Evolutionary conservation across 53 echinoderm and acorn worm species (phyloP).

Genomic region (Paracentrotus lividus): DNA sequence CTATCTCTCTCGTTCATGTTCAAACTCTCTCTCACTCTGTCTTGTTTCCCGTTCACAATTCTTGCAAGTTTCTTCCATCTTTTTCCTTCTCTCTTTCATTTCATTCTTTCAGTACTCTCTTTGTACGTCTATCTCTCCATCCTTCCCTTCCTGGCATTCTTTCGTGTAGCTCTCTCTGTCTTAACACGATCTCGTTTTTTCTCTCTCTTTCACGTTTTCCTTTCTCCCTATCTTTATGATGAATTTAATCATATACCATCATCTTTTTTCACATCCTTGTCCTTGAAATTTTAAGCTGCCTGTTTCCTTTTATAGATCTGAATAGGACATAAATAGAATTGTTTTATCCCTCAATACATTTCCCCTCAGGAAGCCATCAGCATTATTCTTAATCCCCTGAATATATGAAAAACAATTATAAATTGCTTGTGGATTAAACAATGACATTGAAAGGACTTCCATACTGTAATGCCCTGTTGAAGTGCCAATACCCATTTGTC

Average conservation of each 20-base stretch:
- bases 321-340: neutral
- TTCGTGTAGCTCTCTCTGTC: too few species aligned
- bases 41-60: neutral
- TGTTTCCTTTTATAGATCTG: conserved; percentile 35
- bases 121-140: neutral
- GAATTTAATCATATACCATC: too few species aligned
- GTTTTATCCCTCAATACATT: neutral
- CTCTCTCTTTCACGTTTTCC: too few species aligned
- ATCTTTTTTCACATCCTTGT: neutral
- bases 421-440: neutral
- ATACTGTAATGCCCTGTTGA: neutral
- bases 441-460: conserved; percentile 26
- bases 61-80: neutral
- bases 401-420: neutral
- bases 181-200: too few species aligned
- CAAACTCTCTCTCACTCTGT: neutral
- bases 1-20: neutral
- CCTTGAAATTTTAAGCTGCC: neutral
- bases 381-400: neutral
- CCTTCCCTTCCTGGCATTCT: neutral
- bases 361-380: neutral
- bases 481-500: neutral
- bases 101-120: neutral
- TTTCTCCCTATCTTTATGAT: too few species aligned
- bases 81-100: neutral